Evolutionary conservation across 2,113 vertebrate genomes (phyloP), one percentile per base, ranked within the genome.

Genomic region (Amphiprion ocellaris): DNA sequence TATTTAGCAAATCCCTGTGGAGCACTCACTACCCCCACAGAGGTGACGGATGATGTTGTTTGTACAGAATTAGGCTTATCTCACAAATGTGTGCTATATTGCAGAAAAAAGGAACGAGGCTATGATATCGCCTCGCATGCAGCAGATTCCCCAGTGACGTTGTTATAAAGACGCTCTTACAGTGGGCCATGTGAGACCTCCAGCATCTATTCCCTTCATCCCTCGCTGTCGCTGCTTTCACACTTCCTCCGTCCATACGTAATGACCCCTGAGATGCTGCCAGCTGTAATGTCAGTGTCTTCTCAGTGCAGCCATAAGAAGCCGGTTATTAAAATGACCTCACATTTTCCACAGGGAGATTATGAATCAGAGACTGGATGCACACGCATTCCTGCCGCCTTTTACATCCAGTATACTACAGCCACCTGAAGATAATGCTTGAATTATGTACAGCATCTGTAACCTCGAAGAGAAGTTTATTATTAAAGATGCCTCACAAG

Each of bases 11-110:
- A 53, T 74, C 79, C 79, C 75, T 0, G 41, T 16, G 62, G 74
- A 76, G 69, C 19, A 9, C 19, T 78, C 33, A 6, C 66, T 41
- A 28, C 66, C 52, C 47, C 2, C 4, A 17, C 39, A 14, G 64
- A 75, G 71, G 47, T 75, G 75, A 69, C 70, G 65, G 85, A 79
- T 74, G 67, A 66, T 72, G 85, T 47, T 77, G 69, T 87, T 81
- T 67, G 53, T 37, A 23, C 44, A 68, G 44, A 56, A 33, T 10
- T 77, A 60, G 58, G 33, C 47, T 77, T 54, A 74, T 76, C 68
- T 53, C 16, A 26, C n/a, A 54, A 79, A 71, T 70, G 70, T 47
- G 72, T 14, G 46, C 61, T 58, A 15, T 47, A 76, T 49, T 55
- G 64, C 50, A 54, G 21, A 60, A 17, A 74, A 21, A 24, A 69